Evolutionary conservation across 2,113 vertebrate genomes (phyloP), one percentile per base, ranked within the genome.

Genomic region (Nothobranchius furzeri): DNA sequence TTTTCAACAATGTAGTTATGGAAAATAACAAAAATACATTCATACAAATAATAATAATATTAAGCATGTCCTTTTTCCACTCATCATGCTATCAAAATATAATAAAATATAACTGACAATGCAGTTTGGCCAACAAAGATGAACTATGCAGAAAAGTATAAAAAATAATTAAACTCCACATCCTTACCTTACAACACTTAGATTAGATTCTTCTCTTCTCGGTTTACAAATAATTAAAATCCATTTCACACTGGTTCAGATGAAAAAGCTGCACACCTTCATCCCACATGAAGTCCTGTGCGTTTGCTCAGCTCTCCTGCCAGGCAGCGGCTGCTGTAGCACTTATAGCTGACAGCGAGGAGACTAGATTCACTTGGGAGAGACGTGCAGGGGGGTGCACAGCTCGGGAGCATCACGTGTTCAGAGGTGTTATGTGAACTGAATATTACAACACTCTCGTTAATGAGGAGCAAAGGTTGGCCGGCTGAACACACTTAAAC

Each of bases 171-270:
- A 43, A 3, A 14, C 0, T 1, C 25, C 0, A 8, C 1, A 1
- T 56, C 70, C 82, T 83, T 78, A 89, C 85, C 88, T 84, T 55
- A 12, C 9, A 53, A 9, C 20, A n/a, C n/a, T 12, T 12, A 2
- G 51, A 35, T 45, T 36, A 17, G 42, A 46, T 35, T 53, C 59
- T 20, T 54, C 30, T 42, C 17, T 49, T 59, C 43, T 17, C 14
- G 42, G 6, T 0, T 48, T 12, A 45, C 36, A 68, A 58, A 17
- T 42, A 53, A 0, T 43, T 1, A 1, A 14, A 2, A 15, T 84
- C 70, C 58, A 47, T 68, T 43, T 64, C 60, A 68, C 8, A 53
- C 45, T 59, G 37, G 37, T 47, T 72, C 14, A 74, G 67, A 65
- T 40, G 2, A 50, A 20, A 36, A 46, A 54, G 46, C 63, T 6